phyloP scores from a whole-genome alignment of 2,113 vertebrate species.

The Cryptomyrus ogoouensis region DNA sequence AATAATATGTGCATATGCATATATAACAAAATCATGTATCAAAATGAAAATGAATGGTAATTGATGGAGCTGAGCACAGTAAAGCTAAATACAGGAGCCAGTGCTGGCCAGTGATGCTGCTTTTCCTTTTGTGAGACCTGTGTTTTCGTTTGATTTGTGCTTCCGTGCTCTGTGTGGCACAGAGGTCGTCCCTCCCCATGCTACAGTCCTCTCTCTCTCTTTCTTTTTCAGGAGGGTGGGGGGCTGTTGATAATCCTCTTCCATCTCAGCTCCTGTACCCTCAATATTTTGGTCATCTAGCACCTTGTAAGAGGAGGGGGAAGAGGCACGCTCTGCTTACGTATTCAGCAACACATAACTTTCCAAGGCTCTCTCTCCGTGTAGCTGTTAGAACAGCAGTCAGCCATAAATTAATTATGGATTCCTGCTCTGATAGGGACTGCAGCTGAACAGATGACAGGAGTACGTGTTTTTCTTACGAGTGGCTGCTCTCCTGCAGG shows the following conservation, averaged over 20 bases:
- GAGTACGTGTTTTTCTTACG: slow-evolving; percentile 28
- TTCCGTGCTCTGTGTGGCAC: background rate
- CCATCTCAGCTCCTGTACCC: background rate
- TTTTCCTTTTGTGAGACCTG: background rate
- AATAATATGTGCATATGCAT: background rate
- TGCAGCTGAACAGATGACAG: slow-evolving; percentile 35
- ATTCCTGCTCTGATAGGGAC: slow-evolving; percentile 60
- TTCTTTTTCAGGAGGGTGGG: background rate
- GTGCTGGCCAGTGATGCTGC: background rate
- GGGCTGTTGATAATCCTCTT: background rate
- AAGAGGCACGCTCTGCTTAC: slow-evolving; percentile 39
- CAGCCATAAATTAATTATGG: slow-evolving; percentile 61
- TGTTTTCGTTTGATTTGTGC: background rate
- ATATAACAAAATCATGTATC: background rate
- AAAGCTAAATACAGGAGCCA: background rate
- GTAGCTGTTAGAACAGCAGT: slow-evolving; percentile 47
- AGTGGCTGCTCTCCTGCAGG: slow-evolving; percentile 43
- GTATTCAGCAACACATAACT: slow-evolving; percentile 56
- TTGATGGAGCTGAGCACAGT: background rate
- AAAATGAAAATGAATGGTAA: background rate
- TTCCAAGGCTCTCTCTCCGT: slow-evolving; percentile 47
- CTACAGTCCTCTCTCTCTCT: background rate
- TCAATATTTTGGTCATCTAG: background rate
- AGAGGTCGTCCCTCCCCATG: background rate
- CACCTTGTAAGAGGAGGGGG: background rate